phyloP scores from a whole-genome alignment of 2,888 invertebrate genomes.

The Lithophane socia region DNA sequence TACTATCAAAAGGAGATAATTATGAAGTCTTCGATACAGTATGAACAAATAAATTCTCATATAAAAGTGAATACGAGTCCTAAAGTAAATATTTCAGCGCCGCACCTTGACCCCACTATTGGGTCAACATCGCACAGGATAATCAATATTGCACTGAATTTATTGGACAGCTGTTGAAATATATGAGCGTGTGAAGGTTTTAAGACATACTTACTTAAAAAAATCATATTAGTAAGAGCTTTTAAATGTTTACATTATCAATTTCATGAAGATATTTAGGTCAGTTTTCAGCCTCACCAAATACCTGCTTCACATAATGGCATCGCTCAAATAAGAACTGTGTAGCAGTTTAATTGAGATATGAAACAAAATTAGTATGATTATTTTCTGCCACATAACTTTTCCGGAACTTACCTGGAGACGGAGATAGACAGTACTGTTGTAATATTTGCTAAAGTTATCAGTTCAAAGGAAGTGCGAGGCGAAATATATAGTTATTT shows the following conservation, averaged over 20 bases:
- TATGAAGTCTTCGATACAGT: not conserved
- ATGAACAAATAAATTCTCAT: not conserved
- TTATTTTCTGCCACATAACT: not conserved
- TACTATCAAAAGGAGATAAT: not conserved
- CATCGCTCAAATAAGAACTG: not conserved
- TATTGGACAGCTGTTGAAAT: conserved; percentile 35
- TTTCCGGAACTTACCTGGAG: not conserved
- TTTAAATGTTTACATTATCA: not conserved
- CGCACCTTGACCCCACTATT: conserved; percentile 45
- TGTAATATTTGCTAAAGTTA: not conserved
- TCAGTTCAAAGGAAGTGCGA: not conserved
- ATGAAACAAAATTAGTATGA: not conserved
- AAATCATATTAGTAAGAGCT: not conserved
- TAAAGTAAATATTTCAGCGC: conserved; percentile 26
- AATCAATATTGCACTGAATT: conserved; percentile 51
- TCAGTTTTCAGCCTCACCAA: no score
- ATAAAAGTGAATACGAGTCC: not conserved
- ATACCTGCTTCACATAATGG: not conserved
- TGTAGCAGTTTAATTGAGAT: not conserved
- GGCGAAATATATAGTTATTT: not conserved
- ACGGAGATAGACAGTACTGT: no score
- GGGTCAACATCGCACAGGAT: conserved; percentile 45
- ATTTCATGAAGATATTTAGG: not conserved
- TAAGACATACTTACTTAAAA: not conserved
- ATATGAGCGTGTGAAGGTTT: conserved; percentile 3